phyloP scores from a whole-genome alignment of 2,888 invertebrate genomes.

The Cosmopolites sordidus region DNA sequence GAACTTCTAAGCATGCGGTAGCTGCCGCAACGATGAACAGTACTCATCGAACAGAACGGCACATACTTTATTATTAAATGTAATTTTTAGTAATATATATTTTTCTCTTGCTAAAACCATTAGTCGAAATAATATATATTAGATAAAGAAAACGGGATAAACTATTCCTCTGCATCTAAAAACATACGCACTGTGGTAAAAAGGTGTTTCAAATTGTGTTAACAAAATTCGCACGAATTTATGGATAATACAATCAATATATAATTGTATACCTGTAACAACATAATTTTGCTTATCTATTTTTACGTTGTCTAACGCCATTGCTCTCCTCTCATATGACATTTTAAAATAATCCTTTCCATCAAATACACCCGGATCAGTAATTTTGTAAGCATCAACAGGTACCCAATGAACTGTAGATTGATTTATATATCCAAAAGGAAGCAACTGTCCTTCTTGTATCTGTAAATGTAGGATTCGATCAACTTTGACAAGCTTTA shows the following conservation, averaged over 20 bases:
- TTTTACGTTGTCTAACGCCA: conserved; percentile 75
- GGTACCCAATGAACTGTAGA: conserved; percentile 64
- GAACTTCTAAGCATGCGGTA: too few species aligned
- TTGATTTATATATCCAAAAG: conserved; percentile 60
- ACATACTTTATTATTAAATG: too few species aligned
- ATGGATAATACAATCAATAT: background rate
- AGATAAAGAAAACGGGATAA: too few species aligned
- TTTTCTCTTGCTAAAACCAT: too few species aligned
- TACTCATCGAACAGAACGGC: too few species aligned
- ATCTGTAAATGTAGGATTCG: conserved; percentile 79
- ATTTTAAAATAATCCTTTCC: conserved; percentile 72
- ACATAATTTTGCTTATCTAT: conserved; percentile 60
- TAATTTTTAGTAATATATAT: too few species aligned
- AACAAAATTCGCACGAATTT: background rate
- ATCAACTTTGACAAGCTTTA: conserved; percentile 67
- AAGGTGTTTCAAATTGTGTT: too few species aligned
- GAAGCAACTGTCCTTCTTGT: conserved; percentile 64
- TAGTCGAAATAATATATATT: too few species aligned
- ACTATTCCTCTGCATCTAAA: too few species aligned
- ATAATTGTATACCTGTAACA: conserved; percentile 58
- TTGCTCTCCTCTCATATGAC: conserved; percentile 66
- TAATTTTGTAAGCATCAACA: conserved; percentile 57
- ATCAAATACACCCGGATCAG: conserved; percentile 53
- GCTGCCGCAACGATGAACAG: too few species aligned
- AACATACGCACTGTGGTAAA: too few species aligned